These are phyloP conservation scores for Melanogrammus aeglefinus DNA, from an alignment of 2,797 vertebrate genomes.

Conservation along the genomic window DNA sequence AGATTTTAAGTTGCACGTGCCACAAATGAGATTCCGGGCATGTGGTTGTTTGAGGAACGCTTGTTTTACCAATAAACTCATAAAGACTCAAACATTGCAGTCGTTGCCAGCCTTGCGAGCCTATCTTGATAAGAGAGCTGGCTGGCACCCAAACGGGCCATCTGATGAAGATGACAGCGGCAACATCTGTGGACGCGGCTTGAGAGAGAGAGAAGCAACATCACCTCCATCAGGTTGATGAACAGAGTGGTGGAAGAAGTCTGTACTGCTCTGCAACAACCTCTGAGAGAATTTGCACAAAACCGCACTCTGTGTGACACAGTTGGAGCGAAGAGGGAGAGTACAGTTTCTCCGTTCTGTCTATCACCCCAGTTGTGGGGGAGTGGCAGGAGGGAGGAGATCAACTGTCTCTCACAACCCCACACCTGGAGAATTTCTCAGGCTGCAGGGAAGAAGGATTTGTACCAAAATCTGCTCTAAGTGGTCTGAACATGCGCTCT, in stretches of 20 bases:
- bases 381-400: neutral
- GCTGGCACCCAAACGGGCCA: too few species aligned
- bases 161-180: too few species aligned
- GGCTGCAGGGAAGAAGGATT: neutral
- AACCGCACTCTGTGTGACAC: neutral
- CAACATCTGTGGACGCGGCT: too few species aligned
- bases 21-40: neutral
- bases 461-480: neutral
- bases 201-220: neutral
- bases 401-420: slow-evolving; percentile 5
- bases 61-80: neutral
- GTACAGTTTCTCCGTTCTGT: slow-evolving; percentile 4
- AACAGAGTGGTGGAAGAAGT: slow-evolving; percentile 7
- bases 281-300: neutral
- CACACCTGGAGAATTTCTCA: neutral
- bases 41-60: slow-evolving; percentile 22
- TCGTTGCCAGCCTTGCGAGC: too few species aligned
- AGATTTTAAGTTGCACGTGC: neutral
- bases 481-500: slow-evolving; percentile 3
- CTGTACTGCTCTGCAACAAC: neutral
- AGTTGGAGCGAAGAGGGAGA: neutral
- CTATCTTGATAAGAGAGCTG: too few species aligned
- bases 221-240: neutral
- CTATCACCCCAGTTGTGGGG: neutral
- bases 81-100: neutral